Evolutionary conservation across 1,140 invertebrate genomes (phyloP).

Genomic region (Drosophila pseudoobscura): DNA sequence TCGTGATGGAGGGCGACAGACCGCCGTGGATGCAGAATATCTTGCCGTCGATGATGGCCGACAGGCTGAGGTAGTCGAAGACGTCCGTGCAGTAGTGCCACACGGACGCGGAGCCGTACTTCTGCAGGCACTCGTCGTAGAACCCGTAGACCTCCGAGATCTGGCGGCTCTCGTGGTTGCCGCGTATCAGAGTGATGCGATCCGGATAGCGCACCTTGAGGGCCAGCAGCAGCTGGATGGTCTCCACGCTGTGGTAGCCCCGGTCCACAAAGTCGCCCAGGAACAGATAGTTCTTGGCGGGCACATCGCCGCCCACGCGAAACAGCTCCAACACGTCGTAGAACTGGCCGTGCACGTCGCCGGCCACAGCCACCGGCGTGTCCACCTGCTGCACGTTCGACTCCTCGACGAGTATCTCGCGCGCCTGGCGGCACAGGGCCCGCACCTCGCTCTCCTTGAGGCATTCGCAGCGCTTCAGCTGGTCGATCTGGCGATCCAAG

Average conservation of each 20-base stretch:
- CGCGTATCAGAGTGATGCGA: slow-evolving; percentile 97
- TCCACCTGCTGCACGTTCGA: slow-evolving; percentile 99
- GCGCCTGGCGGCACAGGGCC: slow-evolving; percentile 98
- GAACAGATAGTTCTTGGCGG: slow-evolving; percentile 99
- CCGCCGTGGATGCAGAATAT: slow-evolving; percentile 99
- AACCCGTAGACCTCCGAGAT: slow-evolving; percentile 99
- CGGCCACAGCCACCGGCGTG: slow-evolving; percentile 99
- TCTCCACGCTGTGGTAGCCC: slow-evolving; percentile 99
- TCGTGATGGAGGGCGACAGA: slow-evolving; percentile 98
- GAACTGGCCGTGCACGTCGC: slow-evolving; percentile 99
- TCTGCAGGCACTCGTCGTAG: slow-evolving; percentile 99
- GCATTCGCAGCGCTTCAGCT: too few species aligned
- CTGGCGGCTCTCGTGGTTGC: slow-evolving; percentile 98
- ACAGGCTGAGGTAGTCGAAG: slow-evolving; percentile 98
- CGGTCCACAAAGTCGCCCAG: slow-evolving; percentile 99
- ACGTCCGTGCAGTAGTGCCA: slow-evolving; percentile 99
- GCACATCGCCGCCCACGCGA: slow-evolving; percentile 98
- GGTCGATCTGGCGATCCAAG: too few species aligned
- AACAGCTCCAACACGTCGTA: slow-evolving; percentile 99
- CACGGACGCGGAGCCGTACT: slow-evolving; percentile 98
- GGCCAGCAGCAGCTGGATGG: slow-evolving; percentile 97
- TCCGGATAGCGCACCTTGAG: slow-evolving; percentile 99
- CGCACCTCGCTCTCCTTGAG: slow-evolving; percentile 99
- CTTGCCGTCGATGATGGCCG: slow-evolving; percentile 99
- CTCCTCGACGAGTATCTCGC: slow-evolving; percentile 99